Conservation (phyloP, 2,113 vertebrate genomes). For the Sylvietta virens region DNA sequence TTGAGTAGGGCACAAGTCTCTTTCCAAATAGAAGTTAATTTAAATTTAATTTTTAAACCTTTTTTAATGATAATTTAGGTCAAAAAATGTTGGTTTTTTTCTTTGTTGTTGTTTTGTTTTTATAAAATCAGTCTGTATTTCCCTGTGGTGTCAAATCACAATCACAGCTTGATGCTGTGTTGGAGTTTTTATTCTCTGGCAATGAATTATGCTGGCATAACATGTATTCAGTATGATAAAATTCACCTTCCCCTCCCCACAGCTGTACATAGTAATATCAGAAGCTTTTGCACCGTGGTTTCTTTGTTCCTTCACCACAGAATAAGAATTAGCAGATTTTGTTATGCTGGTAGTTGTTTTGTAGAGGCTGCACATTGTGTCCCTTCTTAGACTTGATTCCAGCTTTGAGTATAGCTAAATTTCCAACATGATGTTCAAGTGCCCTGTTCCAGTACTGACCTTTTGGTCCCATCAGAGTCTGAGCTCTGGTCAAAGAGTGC, state of each 20-base stretch:
- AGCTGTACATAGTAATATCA: not conserved
- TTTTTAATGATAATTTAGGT: not conserved
- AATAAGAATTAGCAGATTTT: not conserved
- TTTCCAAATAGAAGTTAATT: not conserved
- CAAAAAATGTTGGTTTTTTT: rapidly evolving
- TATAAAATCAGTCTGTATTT: not conserved
- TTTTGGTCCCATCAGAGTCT: not conserved
- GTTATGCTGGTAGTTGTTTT: not conserved
- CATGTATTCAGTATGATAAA: not conserved
- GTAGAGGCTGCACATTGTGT: not conserved
- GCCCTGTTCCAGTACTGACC: not conserved
- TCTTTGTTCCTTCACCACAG: not conserved
- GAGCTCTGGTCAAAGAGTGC: not conserved
- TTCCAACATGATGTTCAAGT: not conserved
- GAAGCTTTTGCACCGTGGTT: not conserved
- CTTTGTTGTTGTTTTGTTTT: not conserved
- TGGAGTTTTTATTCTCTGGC: not conserved
- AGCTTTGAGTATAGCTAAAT: not conserved
- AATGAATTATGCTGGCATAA: not conserved
- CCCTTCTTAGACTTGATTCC: not conserved
- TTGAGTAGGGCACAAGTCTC: not conserved
- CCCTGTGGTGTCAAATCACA: not conserved
- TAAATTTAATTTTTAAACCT: not conserved
- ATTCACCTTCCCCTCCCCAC: not conserved
- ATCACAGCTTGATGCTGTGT: not conserved